These are phyloP conservation scores for Synergus gifuensis DNA, from an alignment of 2,888 invertebrate species.

Conservation along the genomic window DNA sequence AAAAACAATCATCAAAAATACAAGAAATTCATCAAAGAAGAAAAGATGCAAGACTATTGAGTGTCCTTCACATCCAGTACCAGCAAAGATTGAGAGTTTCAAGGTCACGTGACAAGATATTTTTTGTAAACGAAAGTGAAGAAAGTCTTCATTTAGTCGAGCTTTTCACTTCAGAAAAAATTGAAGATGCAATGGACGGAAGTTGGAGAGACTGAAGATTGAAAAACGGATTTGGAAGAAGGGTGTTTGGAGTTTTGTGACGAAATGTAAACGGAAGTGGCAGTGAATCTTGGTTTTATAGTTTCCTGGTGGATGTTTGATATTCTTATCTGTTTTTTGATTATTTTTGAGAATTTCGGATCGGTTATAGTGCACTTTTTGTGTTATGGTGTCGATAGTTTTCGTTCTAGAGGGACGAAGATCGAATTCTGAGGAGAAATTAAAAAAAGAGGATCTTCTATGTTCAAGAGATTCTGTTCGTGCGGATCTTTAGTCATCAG, in stretches of 20 bases:
- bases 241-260: constrained; percentile 10
- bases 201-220: constrained; percentile 23
- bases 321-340: not conserved
- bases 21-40: not conserved
- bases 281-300: constrained; percentile 15
- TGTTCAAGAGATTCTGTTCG: constrained; percentile 28
- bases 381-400: constrained; percentile 47
- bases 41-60: not conserved
- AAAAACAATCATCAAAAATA: not conserved
- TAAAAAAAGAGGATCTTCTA: constrained; percentile 29
- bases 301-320: constrained; percentile 8
- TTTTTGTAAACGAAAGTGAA: not conserved
- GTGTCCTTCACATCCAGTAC: not conserved
- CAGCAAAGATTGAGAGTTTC: constrained; percentile 8
- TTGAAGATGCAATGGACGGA: constrained; percentile 19
- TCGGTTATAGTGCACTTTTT: constrained; percentile 24
- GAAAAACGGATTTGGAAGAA: not conserved
- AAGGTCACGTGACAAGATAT: not conserved
- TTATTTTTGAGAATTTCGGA: constrained; percentile 9
- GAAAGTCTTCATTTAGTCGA: not conserved
- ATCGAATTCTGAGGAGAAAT: constrained; percentile 42
- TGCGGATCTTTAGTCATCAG: constrained; percentile 30
- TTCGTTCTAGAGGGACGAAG: constrained; percentile 28
- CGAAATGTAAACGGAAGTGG: constrained; percentile 41
- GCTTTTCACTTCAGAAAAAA: not conserved